Evolutionary conservation across 2,888 invertebrate genomes (phyloP).

Genomic region (Polymixis flavicincta): DNA sequence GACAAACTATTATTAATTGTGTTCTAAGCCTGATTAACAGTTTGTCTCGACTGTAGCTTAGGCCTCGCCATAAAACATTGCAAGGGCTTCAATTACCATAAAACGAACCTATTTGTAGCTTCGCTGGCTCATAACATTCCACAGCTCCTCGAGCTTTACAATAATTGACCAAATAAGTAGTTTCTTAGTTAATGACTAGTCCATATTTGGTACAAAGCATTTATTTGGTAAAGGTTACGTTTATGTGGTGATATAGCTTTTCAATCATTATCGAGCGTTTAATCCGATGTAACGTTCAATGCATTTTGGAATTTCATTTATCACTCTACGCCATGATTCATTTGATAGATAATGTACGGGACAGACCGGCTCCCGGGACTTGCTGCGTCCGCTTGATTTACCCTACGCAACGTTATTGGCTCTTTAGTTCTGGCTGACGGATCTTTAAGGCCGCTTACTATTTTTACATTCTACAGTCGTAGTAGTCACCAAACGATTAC

Average conservation of each 20-base stretch:
- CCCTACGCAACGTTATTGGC: background rate
- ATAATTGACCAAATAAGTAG: conserved; percentile 46
- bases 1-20: background rate
- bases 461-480: conserved; percentile 16
- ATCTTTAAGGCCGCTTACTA: background rate
- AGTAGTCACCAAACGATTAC: conserved; percentile 11
- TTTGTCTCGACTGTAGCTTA: conserved; percentile 39
- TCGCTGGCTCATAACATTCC: conserved; percentile 14
- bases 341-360: conserved; percentile 11
- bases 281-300: background rate
- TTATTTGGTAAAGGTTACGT: conserved; percentile 23
- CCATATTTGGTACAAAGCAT: conserved; percentile 12
- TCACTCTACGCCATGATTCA: conserved; percentile 5
- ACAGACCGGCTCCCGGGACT: background rate
- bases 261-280: conserved; percentile 10
- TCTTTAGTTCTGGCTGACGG: background rate
- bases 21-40: conserved; percentile 2
- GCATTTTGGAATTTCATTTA: conserved; percentile 14
- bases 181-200: conserved; percentile 48
- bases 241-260: conserved; percentile 12
- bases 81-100: conserved; percentile 4
- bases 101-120: conserved; percentile 28
- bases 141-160: conserved; percentile 14
- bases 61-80: conserved; percentile 23
- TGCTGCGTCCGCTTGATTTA: conserved; percentile 2